Conservation (phyloP, 2,113 vertebrate species). For the Pomatorhinus ruficollis region DNA sequence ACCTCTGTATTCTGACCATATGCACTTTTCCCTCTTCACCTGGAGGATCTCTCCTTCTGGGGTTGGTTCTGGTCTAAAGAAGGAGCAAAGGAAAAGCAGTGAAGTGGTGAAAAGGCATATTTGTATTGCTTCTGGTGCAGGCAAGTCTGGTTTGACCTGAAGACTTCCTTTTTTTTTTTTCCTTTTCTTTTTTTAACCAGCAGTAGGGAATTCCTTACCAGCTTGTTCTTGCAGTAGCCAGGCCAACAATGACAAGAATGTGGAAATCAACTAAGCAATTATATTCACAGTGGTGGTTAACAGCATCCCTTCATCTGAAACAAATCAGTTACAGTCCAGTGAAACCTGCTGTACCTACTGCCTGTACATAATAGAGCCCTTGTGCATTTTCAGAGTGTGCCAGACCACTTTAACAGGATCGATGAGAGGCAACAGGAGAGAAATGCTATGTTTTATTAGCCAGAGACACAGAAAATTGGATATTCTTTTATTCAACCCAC, state of each 20-base stretch:
- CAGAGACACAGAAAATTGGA: not conserved
- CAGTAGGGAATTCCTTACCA: slow-evolving; percentile 59
- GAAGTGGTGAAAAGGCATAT: not conserved
- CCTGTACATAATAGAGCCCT: slow-evolving; percentile 25
- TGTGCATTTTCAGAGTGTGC: not conserved
- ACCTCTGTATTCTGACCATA: not conserved
- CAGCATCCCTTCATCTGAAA: slow-evolving; percentile 66
- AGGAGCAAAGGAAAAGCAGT: not conserved
- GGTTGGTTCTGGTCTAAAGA: not conserved
- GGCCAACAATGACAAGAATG: slow-evolving; percentile 65
- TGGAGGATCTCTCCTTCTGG: not conserved
- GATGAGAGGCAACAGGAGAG: not conserved
- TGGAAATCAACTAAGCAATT: slow-evolving; percentile 65
- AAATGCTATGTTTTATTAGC: slow-evolving; percentile 17
- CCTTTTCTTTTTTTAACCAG: not conserved
- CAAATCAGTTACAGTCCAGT: slow-evolving; percentile 67
- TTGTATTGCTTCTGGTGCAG: not conserved
- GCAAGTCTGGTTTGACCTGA: not conserved
- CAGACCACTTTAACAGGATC: slow-evolving; percentile 23
- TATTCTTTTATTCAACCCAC: not conserved
- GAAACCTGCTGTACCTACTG: slow-evolving; percentile 57
- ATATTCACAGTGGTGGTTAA: slow-evolving; percentile 60
- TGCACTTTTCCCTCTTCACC: not conserved
- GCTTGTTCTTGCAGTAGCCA: slow-evolving; percentile 47
- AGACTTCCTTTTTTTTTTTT: not conserved